A percentile compares a stretch with the other conserved stretches of the same genome.
Evolutionary conservation across 2,113 vertebrate genomes (phyloP).

Genomic region (Engraulis encrasicolus): DNA sequence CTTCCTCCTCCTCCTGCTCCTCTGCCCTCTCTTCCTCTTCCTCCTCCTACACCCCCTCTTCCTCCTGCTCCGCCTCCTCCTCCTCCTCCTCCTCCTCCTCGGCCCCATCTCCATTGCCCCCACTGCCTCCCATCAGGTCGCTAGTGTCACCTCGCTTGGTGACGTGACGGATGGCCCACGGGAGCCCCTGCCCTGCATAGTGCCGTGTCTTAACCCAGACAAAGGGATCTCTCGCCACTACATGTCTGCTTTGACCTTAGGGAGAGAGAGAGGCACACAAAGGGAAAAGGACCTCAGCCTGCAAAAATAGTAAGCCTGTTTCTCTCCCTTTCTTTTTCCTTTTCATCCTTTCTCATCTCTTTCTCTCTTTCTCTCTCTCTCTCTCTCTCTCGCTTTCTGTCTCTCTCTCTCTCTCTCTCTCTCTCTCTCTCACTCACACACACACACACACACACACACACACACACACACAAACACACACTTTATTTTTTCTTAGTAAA

Average conservation of each 20-base stretch:
- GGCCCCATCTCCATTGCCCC: neutral
- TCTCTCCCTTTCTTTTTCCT: too few species aligned
- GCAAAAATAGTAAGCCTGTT: neutral
- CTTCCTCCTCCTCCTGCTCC: too few species aligned
- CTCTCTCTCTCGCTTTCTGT: too few species aligned
- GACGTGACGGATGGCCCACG: constrained; percentile 1
- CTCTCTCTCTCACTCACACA: neutral
- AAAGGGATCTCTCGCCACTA: constrained; percentile 11
- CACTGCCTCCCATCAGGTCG: constrained; percentile 28
- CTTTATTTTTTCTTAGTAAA: too few species aligned
- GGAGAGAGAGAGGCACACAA: neutral
- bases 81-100: neutral
- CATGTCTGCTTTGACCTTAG: constrained; percentile 7
- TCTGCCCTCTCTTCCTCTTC: neutral
- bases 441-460: too few species aligned
- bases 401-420: neutral
- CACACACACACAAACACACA: too few species aligned
- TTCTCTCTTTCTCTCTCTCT: too few species aligned
- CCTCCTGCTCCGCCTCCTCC: neutral
- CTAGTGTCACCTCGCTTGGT: constrained; percentile 26
- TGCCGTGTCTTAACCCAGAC: neutral
- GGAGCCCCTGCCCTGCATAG: neutral
- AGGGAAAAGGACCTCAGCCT: too few species aligned
- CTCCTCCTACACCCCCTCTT: neutral
- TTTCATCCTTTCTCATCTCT: neutral